Base-by-base conservation (phyloP, 2,113 vertebrate genomes). In the Carassius carassius region DNA sequence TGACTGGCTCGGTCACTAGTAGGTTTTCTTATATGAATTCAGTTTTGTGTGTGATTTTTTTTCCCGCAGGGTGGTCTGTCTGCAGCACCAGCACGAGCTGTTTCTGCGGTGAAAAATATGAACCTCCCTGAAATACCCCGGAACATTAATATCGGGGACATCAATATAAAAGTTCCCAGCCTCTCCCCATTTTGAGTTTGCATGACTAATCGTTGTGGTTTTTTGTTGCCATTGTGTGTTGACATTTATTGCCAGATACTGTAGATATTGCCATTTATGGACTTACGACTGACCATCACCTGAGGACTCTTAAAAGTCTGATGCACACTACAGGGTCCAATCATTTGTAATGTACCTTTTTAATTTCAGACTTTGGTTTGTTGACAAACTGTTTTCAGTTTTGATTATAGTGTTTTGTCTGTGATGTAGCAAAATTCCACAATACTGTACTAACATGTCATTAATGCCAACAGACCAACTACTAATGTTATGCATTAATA, bases 161-260 rank as follows among this genome's bases (percentile, higher is more conserved):
- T 99, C 93, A 98, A 96, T 91, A 98, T 99, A 92, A 99, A 98
- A 94, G 97, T 98, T 86, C 97, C 97, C 87, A 98, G 95, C 88
- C 94, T 99, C 85, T 97, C 97, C 0, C 97, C 97, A 65, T 97
- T 99, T 91, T 95, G 90, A 95, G 47, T 23, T 9, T n/a, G 5
- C 10, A 12, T 14, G 17, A 16, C 56, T 51, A 4, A 19, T 62
- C 1, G 16, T 49, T 65, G 78, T 32, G 19, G 2, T 47, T 47
- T 60, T 25, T 65, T 77, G 47, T 67, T 76, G 78, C 81, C 63
- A 37, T 80, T 75, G 41, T 62, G 41, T 41, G 17, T 60, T 67
- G 3, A 78, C 25, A 58, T 44, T 60, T 14, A 35, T 44, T 60
- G 63, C 51, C 51, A 81, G 54, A 81, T 73, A 32, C 25, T 35